Base-by-base conservation (phyloP, 2,888 invertebrate species). In the Glyphotaelius pellucidus region DNA sequence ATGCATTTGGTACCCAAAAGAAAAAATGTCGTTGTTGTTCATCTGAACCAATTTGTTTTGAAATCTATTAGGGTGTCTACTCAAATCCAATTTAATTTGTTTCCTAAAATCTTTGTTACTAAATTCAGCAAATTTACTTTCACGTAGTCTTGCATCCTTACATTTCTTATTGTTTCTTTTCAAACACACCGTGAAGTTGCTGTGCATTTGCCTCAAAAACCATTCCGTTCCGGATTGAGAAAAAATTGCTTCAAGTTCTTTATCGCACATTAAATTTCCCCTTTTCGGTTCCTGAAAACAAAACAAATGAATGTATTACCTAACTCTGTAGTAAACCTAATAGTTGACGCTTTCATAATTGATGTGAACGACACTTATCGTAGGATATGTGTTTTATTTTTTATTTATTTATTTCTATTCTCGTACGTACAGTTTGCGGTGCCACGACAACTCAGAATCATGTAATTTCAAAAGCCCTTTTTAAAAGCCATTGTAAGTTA, bases 131-230 rank as follows among this genome's bases (percentile, higher is more conserved):
- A 86, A 42, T 5, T 30, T 30, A 11, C n/a, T 86, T 86, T 86
- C 30, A 9, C 14, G n/a, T 30, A 86, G 25, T 86, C 38, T 42
- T 38, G 12, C n/a, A 47, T 86, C 35, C n/a, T 86, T 42, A 15
- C 86, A 86, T 42, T 42, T 30, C 9, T n/a, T 4, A 30, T 42
- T n/a, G 2, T 86, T 86, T 30, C n/a, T 86, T 86, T 47, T 86
- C 12, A n/a, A 86, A 86, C 86, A 86, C 30, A 47, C 30, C 30
- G 86, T 86, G 3, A 38, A 30, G 86, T 86, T 86, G 35, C 86
- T 86, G 11, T n/a, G 30, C 1, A 86, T n/a, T 42, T 42, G 9
- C 42, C 30, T 86, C 25, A 35, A 83, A 35, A 83, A 4, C 83
- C 83, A 83, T 35, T 83, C 35, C 19, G 19, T 12, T 38, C 32